Percentiles rank a stretch among this genome's conserved stretches.
phyloP scores from a whole-genome alignment of 2,888 invertebrate species.

The Hanleya hanleyi region DNA sequence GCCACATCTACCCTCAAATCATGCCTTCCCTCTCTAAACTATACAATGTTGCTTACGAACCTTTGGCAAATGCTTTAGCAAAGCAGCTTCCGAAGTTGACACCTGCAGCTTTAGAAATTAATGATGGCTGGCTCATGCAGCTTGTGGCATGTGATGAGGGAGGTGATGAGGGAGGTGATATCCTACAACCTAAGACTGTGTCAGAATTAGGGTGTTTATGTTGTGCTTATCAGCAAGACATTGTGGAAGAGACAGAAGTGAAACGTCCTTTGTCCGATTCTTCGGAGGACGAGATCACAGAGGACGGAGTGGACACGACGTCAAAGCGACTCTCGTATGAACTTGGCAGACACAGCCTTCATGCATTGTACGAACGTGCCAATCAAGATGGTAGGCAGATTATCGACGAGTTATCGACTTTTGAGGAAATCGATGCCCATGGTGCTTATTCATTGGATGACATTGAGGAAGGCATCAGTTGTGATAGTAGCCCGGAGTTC shows the following conservation, averaged over 20 bases:
- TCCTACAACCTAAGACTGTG: too few relatives aligned
- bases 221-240: background rate
- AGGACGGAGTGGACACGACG: constrained; percentile 1
- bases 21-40: constrained; percentile 48
- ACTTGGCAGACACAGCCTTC: background rate
- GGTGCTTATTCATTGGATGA: background rate
- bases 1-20: constrained; percentile 51
- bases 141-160: background rate
- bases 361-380: constrained; percentile 16
- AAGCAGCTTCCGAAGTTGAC: constrained; percentile 37
- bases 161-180: too few relatives aligned
- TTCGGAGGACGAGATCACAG: background rate
- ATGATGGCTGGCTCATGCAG: constrained; percentile 29
- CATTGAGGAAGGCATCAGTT: background rate
- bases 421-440: background rate
- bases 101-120: constrained; percentile 39
- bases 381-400: constrained; percentile 13
- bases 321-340: background rate
- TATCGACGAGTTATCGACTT: background rate
- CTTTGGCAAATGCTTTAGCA: constrained; percentile 37
- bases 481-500: too few relatives aligned
- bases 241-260: background rate
- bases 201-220: background rate
- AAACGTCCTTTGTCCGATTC: background rate
- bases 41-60: constrained; percentile 49